Conservation (phyloP, 2,113 vertebrate species). For the Eulacestoma nigropectus region DNA sequence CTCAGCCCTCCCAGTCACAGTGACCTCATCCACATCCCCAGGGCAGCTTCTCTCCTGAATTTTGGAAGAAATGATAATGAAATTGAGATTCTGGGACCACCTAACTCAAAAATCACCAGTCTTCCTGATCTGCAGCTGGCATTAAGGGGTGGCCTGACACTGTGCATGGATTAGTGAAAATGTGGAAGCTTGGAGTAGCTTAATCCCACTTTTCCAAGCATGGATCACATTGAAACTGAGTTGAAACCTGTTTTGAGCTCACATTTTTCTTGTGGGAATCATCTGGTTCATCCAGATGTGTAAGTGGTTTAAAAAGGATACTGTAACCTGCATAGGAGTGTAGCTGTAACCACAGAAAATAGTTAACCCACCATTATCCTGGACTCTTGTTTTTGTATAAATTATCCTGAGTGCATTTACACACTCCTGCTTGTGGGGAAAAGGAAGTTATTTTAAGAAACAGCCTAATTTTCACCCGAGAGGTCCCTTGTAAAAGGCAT, state of each 20-base stretch:
- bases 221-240: neutral
- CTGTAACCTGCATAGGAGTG: neutral
- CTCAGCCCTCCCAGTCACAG: neutral
- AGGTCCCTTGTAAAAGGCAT: neutral
- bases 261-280: neutral
- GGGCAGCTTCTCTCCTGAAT: neutral
- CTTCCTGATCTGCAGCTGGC: neutral
- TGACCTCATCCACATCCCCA: neutral
- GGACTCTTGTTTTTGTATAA: neutral
- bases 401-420: neutral
- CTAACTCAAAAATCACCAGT: neutral
- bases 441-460: neutral
- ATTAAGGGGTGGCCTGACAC: neutral
- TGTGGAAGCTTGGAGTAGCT: neutral
- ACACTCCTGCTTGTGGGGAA: accelerated
- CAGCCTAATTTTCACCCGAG: neutral
- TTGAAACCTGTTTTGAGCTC: neutral
- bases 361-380: neutral
- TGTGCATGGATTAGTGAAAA: neutral
- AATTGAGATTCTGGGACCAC: neutral
- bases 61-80: neutral
- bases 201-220: neutral
- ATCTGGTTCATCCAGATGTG: neutral
- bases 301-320: neutral
- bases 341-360: neutral